Evolutionary conservation across 2,888 invertebrate species (phyloP).

Genomic region (Diarsia dahlii): DNA sequence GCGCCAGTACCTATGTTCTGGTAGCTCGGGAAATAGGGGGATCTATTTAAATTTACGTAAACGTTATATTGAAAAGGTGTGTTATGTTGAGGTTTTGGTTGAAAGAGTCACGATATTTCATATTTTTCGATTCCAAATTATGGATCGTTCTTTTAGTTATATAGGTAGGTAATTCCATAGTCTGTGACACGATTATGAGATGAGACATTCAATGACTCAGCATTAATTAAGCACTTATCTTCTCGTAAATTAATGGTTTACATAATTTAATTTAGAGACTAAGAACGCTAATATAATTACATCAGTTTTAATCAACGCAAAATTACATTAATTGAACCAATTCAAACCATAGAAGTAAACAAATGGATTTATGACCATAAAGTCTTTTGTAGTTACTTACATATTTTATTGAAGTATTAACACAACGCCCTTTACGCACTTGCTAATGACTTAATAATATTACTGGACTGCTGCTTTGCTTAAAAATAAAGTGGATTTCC

Average conservation of each 20-base stretch:
- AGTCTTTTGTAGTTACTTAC: slow-evolving; percentile 16
- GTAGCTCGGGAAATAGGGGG: background rate
- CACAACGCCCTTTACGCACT: slow-evolving; percentile 36
- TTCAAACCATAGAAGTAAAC: background rate
- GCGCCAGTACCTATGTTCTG: background rate
- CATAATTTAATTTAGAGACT: background rate
- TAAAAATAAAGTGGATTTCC: slow-evolving; percentile 51
- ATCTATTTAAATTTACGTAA: background rate
- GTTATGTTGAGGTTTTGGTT: background rate
- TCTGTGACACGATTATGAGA: background rate
- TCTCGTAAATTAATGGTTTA: background rate
- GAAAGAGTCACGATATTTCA: too few relatives aligned
- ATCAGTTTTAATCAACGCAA: background rate
- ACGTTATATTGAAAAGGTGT: background rate
- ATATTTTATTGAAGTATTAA: slow-evolving; percentile 29
- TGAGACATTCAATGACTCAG: background rate
- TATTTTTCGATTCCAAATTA: background rate
- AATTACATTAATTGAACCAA: background rate
- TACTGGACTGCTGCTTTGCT: slow-evolving; percentile 28
- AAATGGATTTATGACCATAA: slow-evolving; percentile 18
- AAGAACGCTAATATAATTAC: background rate
- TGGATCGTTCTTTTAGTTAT: background rate
- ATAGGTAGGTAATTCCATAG: background rate
- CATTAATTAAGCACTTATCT: background rate
- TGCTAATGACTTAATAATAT: slow-evolving; percentile 57